phyloP scores from a whole-genome alignment of 2,888 invertebrate species.

The Dynastes maya region DNA sequence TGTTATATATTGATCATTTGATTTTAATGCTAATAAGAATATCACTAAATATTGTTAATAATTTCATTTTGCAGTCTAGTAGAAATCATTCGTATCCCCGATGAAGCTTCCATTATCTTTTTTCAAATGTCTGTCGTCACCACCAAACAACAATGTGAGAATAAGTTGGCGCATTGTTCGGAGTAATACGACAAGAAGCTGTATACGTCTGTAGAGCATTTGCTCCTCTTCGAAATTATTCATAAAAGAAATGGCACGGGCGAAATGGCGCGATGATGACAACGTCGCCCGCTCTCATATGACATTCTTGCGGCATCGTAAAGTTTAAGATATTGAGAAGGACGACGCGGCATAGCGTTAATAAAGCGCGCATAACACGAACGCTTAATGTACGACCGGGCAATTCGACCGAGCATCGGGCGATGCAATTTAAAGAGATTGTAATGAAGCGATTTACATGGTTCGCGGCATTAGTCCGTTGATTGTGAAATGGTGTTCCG shows the following conservation, averaged over 20 bases:
- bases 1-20: too few relatives aligned
- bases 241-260: constrained; percentile 10
- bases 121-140: too few relatives aligned
- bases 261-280: neutral
- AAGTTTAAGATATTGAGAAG: constrained; percentile 68
- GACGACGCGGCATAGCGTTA: constrained; percentile 64
- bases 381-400: constrained; percentile 57
- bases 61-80: too few relatives aligned
- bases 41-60: too few relatives aligned
- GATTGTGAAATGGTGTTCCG: constrained; percentile 48
- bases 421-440: constrained; percentile 57
- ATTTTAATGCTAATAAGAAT: too few relatives aligned
- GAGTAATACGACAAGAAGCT: neutral
- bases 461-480: constrained; percentile 60
- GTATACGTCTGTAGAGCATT: neutral
- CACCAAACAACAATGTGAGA: too few relatives aligned
- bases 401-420: constrained; percentile 55
- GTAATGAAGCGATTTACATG: constrained; percentile 69
- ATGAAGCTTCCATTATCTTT: too few relatives aligned
- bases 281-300: constrained; percentile 57
- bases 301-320: constrained; percentile 70
- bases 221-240: constrained; percentile 20
- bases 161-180: neutral
- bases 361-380: constrained; percentile 62
- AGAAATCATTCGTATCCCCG: too few relatives aligned